Base-by-base conservation (phyloP, 2,888 invertebrate genomes). In the Nymphalis urticae region DNA sequence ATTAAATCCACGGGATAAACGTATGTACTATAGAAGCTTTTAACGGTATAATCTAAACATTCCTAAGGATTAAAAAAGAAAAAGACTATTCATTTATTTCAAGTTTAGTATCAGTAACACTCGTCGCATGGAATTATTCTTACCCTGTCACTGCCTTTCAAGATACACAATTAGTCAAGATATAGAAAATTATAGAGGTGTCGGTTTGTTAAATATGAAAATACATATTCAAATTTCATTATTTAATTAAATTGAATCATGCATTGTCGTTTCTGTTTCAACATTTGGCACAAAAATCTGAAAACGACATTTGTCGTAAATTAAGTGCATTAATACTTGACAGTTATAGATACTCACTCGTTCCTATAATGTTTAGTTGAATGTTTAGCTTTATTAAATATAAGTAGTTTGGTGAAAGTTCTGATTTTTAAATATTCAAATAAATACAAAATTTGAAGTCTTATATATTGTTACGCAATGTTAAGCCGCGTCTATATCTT, bases 101-200 rank as follows among this genome's bases (percentile, higher is more conserved):
- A 75, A 80, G 75, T 78, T 74, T 72, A 78, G 79, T 85, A 82
- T 85, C 83, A 73, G 75, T 76, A 81, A 85, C 82, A 80, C 78
- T 79, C 77, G 76, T 75, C 76, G 78, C 77, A 75, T 80, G 79
- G 80, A 84, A 85, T 85, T 83, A 81, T 80, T 82, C 81, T 82
- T 79, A 69, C 74, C 75, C 74, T 77, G 79, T 77, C 76, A 75
- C 75, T 47, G 70, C 72, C 69, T 74, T 69, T 73, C 71, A 71
- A 72, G 73, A 73, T 66, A 48, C 63, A 73, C 74, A 60, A 69
- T 67, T 66, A 69, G 53, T 36, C 65, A 48, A 68, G 62, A 42
- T 42, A 72, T 54, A 27, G 21, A 62, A 68, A 56, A 7, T n/a
- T 53, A 47, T 68, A 75, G 76, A 76, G 56, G 47, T 53, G 70